These are phyloP conservation scores for Tipula helvola DNA, from an alignment of 2,888 invertebrate species.

Conservation along the genomic window DNA sequence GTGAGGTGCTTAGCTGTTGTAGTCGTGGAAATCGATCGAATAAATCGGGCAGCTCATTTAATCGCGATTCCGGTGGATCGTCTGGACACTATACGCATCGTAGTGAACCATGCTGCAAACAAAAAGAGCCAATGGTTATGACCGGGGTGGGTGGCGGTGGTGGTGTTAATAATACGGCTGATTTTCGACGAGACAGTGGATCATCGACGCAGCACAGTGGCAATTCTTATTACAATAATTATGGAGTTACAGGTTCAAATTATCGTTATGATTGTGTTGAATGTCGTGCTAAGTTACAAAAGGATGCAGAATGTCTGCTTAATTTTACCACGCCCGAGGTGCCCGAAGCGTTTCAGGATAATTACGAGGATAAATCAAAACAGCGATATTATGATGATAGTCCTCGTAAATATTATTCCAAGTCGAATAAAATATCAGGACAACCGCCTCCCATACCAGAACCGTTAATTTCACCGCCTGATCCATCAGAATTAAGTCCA, in stretches of 20 bases:
- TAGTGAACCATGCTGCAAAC: conserved; percentile 53
- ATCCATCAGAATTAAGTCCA: conserved; percentile 32
- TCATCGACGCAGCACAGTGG: conserved; percentile 62
- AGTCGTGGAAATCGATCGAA: conserved; percentile 36
- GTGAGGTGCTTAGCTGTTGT: conserved; percentile 35
- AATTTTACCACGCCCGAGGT: conserved; percentile 37
- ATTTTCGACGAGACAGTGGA: conserved; percentile 53
- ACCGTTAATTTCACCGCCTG: conserved; percentile 24
- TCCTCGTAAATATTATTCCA: not conserved
- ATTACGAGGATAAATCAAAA: conserved; percentile 26
- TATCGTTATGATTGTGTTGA: conserved; percentile 29
- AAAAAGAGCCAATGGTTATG: conserved; percentile 23
- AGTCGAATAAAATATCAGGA: conserved; percentile 15
- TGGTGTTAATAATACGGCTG: conserved; percentile 16
- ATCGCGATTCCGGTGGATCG: conserved; percentile 70
- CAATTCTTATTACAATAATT: conserved; percentile 35
- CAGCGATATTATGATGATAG: conserved; percentile 25
- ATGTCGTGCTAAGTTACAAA: conserved; percentile 30
- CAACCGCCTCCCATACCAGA: conserved; percentile 20
- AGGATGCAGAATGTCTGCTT: conserved; percentile 31
- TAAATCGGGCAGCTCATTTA: conserved; percentile 46
- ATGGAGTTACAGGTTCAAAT: conserved; percentile 23
- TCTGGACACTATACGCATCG: conserved; percentile 74
- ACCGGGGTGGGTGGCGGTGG: not conserved
- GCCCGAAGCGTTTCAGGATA: conserved; percentile 36